Conservation (phyloP, 2,888 invertebrate species). For the Exocentrus adspersus region DNA sequence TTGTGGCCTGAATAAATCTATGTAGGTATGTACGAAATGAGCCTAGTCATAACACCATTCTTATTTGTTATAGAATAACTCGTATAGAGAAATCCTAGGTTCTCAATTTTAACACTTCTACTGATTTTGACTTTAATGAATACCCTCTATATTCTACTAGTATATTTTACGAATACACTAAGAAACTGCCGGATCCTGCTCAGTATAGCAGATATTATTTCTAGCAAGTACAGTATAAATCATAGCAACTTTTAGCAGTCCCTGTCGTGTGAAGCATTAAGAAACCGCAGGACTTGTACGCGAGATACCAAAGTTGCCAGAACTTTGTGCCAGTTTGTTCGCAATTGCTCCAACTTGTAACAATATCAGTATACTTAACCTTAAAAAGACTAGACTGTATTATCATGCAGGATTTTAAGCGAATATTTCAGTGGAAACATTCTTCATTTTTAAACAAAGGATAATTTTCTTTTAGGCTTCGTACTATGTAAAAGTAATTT, state of each 20-base stretch:
- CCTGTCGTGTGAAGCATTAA: constrained; percentile 55
- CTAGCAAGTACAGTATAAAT: constrained; percentile 50
- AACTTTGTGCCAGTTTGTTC: constrained; percentile 58
- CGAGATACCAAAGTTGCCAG: constrained; percentile 57
- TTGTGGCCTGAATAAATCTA: too few species aligned
- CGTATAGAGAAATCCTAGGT: too few species aligned
- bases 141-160: too few species aligned
- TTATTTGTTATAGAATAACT: too few species aligned
- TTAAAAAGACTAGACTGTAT: constrained; percentile 40
- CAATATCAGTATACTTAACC: constrained; percentile 49
- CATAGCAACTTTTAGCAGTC: constrained; percentile 51
- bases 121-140: too few species aligned
- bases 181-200: too few species aligned
- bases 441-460: too few species aligned
- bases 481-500: background rate
- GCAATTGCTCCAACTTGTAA: constrained; percentile 50
- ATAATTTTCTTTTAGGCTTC: too few species aligned
- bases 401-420: constrained; percentile 19
- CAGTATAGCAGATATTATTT: constrained; percentile 7
- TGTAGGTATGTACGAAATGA: too few species aligned
- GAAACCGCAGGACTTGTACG: constrained; percentile 61
- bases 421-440: constrained; percentile 3
- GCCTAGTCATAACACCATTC: too few species aligned
- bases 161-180: too few species aligned
- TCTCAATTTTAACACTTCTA: too few species aligned